Evolutionary conservation across 1,140 invertebrate genomes (phyloP).

Genomic region (Tetranychus urticae): DNA sequence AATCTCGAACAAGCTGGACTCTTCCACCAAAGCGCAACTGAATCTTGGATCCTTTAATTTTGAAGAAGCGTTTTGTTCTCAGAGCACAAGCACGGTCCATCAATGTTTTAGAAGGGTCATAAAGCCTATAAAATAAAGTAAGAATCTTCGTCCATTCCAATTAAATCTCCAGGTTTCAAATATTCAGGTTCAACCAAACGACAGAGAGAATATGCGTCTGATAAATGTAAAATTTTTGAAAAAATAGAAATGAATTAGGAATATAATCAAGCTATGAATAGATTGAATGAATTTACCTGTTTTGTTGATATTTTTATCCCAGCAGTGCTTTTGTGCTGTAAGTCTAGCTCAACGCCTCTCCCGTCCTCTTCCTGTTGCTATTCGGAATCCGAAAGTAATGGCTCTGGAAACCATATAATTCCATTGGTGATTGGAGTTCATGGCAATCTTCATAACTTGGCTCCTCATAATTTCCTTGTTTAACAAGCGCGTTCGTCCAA

Average conservation of each 20-base stretch:
- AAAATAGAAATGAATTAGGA: too few species aligned
- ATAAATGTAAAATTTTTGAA: background rate
- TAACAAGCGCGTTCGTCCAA: slow-evolving; percentile 68
- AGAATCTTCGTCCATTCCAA: slow-evolving; percentile 98
- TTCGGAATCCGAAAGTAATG: slow-evolving; percentile 81
- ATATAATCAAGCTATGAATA: background rate
- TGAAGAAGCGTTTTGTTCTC: slow-evolving; percentile 94
- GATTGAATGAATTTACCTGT: slow-evolving; percentile 27
- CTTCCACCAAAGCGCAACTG: slow-evolving; percentile 99
- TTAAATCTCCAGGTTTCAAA: slow-evolving; percentile 86
- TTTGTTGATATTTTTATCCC: slow-evolving; percentile 98
- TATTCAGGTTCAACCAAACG: slow-evolving; percentile 87
- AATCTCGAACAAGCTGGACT: slow-evolving; percentile 91
- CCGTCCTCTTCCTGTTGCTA: slow-evolving; percentile 96
- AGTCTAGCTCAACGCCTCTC: slow-evolving; percentile 91
- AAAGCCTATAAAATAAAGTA: slow-evolving; percentile 92
- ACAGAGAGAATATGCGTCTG: slow-evolving; percentile 96
- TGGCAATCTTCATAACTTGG: slow-evolving; percentile 90
- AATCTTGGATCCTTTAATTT: slow-evolving; percentile 88
- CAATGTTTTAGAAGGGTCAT: slow-evolving; percentile 28
- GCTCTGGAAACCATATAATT: slow-evolving; percentile 98
- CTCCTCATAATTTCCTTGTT: slow-evolving; percentile 99
- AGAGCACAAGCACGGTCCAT: slow-evolving; percentile 93
- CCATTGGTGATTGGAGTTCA: slow-evolving; percentile 81
- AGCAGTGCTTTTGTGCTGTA: slow-evolving; percentile 92